Evolutionary conservation across 2,888 invertebrate species (phyloP).

Genomic region (Eupithecia insigniata): DNA sequence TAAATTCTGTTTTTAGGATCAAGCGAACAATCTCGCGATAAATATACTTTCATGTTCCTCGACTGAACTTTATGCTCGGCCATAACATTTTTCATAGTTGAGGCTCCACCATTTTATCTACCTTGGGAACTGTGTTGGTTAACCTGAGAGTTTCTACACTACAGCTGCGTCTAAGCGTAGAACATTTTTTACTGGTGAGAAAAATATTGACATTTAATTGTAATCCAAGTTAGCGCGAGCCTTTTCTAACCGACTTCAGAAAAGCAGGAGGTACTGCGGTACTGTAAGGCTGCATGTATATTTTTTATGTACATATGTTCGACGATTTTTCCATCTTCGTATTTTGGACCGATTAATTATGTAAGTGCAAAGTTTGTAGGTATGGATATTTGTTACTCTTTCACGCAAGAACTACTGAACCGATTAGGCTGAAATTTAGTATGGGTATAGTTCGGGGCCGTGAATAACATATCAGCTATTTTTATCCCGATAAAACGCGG

Average conservation of each 20-base stretch:
- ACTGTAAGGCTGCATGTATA: too few species aligned
- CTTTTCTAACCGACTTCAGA: background rate
- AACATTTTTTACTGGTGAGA: background rate
- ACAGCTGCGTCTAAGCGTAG: too few species aligned
- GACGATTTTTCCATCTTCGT: too few species aligned
- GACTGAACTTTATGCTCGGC: background rate
- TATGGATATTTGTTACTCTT: too few species aligned
- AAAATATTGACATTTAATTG: background rate
- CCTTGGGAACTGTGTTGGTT: background rate
- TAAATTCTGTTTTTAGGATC: conserved; percentile 8
- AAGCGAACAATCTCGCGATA: conserved; percentile 6
- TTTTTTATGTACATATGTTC: too few species aligned
- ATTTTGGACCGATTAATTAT: too few species aligned
- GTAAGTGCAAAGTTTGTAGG: too few species aligned
- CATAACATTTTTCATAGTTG: conserved; percentile 12
- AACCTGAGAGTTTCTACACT: background rate
- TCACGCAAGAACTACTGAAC: too few species aligned
- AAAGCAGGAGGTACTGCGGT: background rate
- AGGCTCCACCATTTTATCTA: background rate
- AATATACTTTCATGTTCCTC: conserved; percentile 9
- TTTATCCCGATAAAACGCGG: too few species aligned
- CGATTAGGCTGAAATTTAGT: too few species aligned
- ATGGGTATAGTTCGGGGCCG: too few species aligned
- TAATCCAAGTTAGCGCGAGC: background rate
- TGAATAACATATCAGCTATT: too few species aligned